Conservation (phyloP, 2,797 vertebrate species). For the Myiothlypis chrysogaster region DNA sequence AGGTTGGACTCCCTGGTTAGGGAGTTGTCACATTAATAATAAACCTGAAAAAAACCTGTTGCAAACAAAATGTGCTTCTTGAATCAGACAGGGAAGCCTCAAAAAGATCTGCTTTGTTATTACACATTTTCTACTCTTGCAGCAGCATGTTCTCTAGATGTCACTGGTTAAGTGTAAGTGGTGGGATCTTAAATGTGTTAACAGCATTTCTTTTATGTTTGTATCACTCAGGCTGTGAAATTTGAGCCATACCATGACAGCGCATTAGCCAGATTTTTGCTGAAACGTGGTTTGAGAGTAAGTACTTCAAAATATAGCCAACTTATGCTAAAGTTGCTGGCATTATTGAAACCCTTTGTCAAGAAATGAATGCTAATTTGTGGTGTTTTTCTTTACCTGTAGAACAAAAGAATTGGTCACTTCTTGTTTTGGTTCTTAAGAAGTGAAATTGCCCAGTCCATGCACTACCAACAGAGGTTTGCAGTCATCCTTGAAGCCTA, state of each 20-base stretch:
- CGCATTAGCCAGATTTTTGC: slow-evolving; percentile 91
- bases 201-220: neutral
- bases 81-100: neutral
- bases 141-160: neutral
- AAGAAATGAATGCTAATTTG: neutral
- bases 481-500: slow-evolving; percentile 95
- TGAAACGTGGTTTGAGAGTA: slow-evolving; percentile 92
- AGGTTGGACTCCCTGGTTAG: fast-evolving
- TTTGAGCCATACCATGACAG: slow-evolving; percentile 99
- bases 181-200: neutral
- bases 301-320: slow-evolving; percentile 53
- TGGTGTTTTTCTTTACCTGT: slow-evolving; percentile 36
- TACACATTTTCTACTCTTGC: neutral
- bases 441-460: slow-evolving; percentile 97
- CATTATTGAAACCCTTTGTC: neutral
- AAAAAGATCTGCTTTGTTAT: neutral
- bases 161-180: neutral
- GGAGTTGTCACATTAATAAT: neutral
- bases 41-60: neutral
- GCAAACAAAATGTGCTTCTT: neutral
- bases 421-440: slow-evolving; percentile 99
- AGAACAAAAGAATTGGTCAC: slow-evolving; percentile 98
- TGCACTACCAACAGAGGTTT: slow-evolving; percentile 97
- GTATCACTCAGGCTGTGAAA: slow-evolving; percentile 87
- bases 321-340: neutral